Evolutionary conservation across 2,797 vertebrate genomes (phyloP).

Genomic region (Pogonophryne albipinna): DNA sequence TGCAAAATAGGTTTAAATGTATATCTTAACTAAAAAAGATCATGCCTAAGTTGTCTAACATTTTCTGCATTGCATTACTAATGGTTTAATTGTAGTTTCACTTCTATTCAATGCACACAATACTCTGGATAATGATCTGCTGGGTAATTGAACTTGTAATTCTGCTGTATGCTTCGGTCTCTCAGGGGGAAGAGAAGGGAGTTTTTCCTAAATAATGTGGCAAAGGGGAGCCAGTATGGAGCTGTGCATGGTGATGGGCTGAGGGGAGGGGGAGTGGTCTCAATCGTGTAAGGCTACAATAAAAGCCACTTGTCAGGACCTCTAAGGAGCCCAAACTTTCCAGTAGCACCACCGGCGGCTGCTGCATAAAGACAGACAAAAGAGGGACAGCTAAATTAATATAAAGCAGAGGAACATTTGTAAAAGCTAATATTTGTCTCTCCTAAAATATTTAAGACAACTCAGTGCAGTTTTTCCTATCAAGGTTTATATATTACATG

Average conservation of each 20-base stretch:
- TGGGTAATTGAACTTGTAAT: constrained; percentile 34
- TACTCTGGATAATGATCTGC: constrained; percentile 23
- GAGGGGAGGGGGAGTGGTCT: constrained; percentile 85
- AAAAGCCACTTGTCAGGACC: constrained; percentile 86
- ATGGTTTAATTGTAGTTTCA: not conserved
- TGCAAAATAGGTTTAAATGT: not conserved
- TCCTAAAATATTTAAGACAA: constrained; percentile 30
- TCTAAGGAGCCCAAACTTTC: constrained; percentile 82
- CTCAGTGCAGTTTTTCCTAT: constrained; percentile 13
- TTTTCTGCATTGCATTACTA: not conserved
- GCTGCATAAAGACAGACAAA: constrained; percentile 63
- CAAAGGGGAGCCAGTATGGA: constrained; percentile 67
- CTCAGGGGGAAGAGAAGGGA: constrained; percentile 48
- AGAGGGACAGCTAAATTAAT: constrained; percentile 51
- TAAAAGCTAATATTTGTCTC: constrained; percentile 7
- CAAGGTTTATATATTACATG: constrained; percentile 47
- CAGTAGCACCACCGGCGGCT: constrained; percentile 81
- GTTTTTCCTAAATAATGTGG: constrained; percentile 68
- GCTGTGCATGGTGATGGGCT: constrained; percentile 80
- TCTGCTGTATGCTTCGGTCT: constrained; percentile 27
- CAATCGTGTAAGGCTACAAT: constrained; percentile 78
- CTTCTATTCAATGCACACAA: not conserved
- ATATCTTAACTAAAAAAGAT: not conserved
- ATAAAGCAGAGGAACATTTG: constrained; percentile 28
- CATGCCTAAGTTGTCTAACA: not conserved